Evolutionary conservation across 2,113 vertebrate species (phyloP).

Genomic region (Taxidea taxus): DNA sequence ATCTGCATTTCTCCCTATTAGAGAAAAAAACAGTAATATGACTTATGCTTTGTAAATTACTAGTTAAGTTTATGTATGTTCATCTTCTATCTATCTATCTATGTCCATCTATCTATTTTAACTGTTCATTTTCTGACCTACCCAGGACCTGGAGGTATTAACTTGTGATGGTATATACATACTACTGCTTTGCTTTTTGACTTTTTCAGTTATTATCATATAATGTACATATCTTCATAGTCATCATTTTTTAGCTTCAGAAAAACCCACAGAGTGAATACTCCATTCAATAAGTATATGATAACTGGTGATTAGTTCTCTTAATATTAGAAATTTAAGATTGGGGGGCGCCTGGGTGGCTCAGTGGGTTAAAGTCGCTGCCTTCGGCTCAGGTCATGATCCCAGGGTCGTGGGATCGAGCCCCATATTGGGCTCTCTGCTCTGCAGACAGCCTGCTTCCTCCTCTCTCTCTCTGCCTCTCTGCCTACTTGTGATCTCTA

Average conservation of each 20-base stretch:
- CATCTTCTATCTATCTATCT: accelerated
- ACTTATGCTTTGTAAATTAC: not conserved
- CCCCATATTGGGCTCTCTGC: too few species aligned
- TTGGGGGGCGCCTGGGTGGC: too few species aligned
- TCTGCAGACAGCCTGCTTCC: too few species aligned
- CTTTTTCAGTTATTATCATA: not conserved
- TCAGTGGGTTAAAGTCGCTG: too few species aligned
- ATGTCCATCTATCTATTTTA: too few species aligned
- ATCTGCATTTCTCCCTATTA: accelerated
- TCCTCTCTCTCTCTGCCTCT: too few species aligned
- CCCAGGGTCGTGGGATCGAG: too few species aligned
- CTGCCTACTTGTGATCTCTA: too few species aligned
- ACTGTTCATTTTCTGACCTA: not conserved
- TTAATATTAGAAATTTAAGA: not conserved
- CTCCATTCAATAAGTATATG: not conserved
- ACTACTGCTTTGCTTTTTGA: not conserved
- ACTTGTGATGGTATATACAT: accelerated
- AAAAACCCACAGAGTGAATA: not conserved
- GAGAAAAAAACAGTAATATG: not conserved
- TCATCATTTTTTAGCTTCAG: not conserved
- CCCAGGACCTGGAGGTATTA: not conserved
- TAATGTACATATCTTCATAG: not conserved
- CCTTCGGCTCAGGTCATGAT: too few species aligned
- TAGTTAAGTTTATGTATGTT: not conserved
- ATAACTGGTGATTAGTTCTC: not conserved